phyloP scores from a whole-genome alignment of 2,888 invertebrate species.

The Brassicogethes aeneus region DNA sequence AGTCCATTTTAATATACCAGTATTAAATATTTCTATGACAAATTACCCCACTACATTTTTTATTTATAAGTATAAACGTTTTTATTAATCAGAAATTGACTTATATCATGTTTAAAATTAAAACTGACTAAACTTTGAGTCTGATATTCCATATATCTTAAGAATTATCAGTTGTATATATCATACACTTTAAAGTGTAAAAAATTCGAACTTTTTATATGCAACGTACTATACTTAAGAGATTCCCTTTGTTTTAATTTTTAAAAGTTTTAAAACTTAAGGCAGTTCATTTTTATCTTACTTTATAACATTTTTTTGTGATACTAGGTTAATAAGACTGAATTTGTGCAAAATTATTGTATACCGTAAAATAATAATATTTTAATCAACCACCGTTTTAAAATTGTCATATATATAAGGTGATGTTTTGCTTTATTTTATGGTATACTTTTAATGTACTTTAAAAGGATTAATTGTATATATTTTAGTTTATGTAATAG shows the following conservation, averaged over 20 bases:
- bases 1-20: too few relatives aligned
- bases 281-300: background rate
- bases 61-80: too few relatives aligned
- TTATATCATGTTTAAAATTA: too few relatives aligned
- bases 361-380: conserved; percentile 13
- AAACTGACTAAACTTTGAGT: background rate
- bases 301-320: conserved; percentile 12
- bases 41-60: too few relatives aligned
- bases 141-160: background rate
- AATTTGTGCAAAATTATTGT: conserved; percentile 18
- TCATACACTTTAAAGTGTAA: background rate
- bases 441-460: background rate
- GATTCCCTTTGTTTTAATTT: background rate
- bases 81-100: too few relatives aligned
- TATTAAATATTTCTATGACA: too few relatives aligned
- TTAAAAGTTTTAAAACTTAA: too few relatives aligned
- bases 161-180: background rate
- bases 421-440: background rate
- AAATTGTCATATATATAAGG: too few relatives aligned
- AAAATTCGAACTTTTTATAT: background rate
- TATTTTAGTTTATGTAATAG: background rate
- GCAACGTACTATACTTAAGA: background rate
- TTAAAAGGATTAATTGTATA: background rate
- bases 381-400: conserved; percentile 4
- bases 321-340: conserved; percentile 21